Evolutionary conservation across 2,888 invertebrate genomes (phyloP), one percentile per base, ranked within the genome.

Genomic region (Barypeithes pellucidus): DNA sequence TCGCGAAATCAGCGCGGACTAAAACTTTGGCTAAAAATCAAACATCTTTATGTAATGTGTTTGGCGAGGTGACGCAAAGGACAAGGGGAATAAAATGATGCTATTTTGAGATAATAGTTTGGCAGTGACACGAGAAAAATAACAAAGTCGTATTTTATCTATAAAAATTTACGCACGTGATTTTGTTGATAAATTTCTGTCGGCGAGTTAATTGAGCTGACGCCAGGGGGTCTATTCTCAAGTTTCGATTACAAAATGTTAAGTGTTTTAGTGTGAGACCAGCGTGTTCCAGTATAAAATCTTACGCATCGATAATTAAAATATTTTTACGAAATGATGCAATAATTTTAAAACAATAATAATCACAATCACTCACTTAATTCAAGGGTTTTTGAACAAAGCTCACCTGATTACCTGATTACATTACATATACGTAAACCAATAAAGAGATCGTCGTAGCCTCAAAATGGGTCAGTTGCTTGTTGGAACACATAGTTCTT

Each of bases 71-170:
- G 67, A 72, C 67, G 72, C 67, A 16, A 29, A 62, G 18, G 29
- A 47, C 54, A 62, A 29, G 67, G 67, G 47, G 62, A 57, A 33
- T 16, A 39, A 39, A 16, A 52, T 62, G 43, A 61, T 67, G 54
- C 72, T 72, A 72, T 72, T 72, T 72, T 67, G 52, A 52, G 72
- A 54, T 66, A 22, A 67, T 43, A 24, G 54, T 72, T 62, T 62
- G 61, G 72, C 43, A 50, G 36, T 45, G 36, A 18, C n/a, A 22
- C 18, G 36, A 20, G 43, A 67, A 62, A 72, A 67, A 62, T 33
- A 59, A 60, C 52, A 68, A 52, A 72, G 54, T 67, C 67, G 67
- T 67, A 62, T 61, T 72, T 72, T 67, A 62, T 54, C 60, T 61
- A 24, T 39, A 45, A 33, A 65, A 54, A 57, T 43, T 41, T 43